A percentile compares a stretch with the other conserved stretches of the same genome.
phyloP scores from a whole-genome alignment of 2,797 vertebrate species.

The Pelobates cultripes region DNA sequence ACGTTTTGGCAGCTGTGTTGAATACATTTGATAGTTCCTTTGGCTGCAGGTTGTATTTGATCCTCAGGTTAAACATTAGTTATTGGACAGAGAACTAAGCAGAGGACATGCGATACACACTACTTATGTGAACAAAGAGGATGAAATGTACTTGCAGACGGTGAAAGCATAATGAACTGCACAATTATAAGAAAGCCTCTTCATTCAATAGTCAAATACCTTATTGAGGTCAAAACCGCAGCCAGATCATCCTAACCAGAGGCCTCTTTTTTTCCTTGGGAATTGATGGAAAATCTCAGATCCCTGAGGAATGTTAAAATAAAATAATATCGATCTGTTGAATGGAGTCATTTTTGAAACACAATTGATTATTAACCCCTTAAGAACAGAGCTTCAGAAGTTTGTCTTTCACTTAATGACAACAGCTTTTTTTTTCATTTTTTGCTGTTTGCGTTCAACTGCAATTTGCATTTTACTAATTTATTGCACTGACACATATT shows the following conservation, averaged over 20 bases:
- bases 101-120: conserved; percentile 46
- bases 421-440: too few species aligned
- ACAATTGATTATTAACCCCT: too few species aligned
- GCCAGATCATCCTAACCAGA: neutral
- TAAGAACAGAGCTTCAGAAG: too few species aligned
- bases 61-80: conserved; percentile 48
- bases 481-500: too few species aligned
- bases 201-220: neutral
- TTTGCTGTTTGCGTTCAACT: too few species aligned
- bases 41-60: conserved; percentile 46
- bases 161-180: conserved; percentile 29
- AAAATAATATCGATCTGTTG: too few species aligned
- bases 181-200: conserved; percentile 24
- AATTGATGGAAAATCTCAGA: neutral
- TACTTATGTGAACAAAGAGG: conserved; percentile 44
- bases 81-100: conserved; percentile 47
- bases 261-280: neutral
- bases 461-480: too few species aligned
- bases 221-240: conserved; percentile 1
- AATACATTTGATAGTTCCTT: conserved; percentile 31
- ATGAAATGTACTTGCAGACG: conserved; percentile 42
- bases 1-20: conserved; percentile 27
- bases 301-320: too few species aligned
- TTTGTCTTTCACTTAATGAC: too few species aligned
- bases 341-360: too few species aligned